A percentile compares a stretch with the other conserved stretches of the same genome.
Conservation (phyloP, 2,888 invertebrate species). For the Ariolimax columbianus region DNA sequence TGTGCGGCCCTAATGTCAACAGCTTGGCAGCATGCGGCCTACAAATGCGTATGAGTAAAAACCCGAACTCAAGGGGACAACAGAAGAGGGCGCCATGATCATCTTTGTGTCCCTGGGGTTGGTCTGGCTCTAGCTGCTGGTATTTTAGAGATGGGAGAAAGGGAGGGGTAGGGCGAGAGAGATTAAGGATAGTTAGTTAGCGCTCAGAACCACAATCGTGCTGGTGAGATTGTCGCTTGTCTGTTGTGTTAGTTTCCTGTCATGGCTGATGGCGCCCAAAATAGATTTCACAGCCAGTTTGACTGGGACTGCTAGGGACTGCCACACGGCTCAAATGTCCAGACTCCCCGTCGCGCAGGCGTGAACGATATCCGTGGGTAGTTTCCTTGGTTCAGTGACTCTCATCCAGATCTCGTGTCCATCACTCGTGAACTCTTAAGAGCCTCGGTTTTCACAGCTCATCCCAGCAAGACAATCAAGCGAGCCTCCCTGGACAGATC, state of each 20-base stretch:
- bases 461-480: not conserved
- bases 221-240: not conserved
- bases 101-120: no score
- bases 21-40: no score
- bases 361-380: not conserved
- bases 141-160: no score
- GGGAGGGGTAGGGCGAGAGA: no score
- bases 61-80: no score
- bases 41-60: no score
- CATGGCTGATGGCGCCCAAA: not conserved
- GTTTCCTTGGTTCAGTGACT: not conserved
- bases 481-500: not conserved
- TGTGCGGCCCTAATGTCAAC: no score
- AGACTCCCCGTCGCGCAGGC: not conserved
- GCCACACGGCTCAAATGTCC: not conserved
- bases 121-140: no score
- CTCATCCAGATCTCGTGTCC: slow-evolving; percentile 8
- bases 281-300: slow-evolving; percentile 4
- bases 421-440: not conserved
- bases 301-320: not conserved
- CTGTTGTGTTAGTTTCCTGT: not conserved
- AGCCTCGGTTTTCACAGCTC: slow-evolving; percentile 36
- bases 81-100: no score
- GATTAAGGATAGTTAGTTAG: no score
- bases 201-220: no score